Base-by-base conservation (phyloP, 2,888 invertebrate genomes). In the Erebia epiphron region DNA sequence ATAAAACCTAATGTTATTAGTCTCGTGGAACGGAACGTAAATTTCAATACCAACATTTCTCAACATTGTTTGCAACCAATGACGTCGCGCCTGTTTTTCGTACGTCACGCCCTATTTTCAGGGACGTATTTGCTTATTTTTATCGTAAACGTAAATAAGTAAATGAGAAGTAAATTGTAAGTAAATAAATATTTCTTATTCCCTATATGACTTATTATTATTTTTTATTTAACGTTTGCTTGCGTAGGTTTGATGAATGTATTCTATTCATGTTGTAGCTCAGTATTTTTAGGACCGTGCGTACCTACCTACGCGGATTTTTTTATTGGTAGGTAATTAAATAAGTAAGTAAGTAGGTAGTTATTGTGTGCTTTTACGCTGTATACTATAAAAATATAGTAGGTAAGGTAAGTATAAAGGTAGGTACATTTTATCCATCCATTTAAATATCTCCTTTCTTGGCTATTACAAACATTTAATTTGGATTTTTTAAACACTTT, bases 61-160 rank as follows among this genome's bases (percentile, higher is more conserved):
- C 66, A 62, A 18, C 18, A 21, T 21, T 21, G 11, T 9, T 21
- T 84, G 74, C 83, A 77, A 75, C 85, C 83, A 87, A 87, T 92
- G 92, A 91, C 92, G 92, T 91, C 82, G 62, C 62, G 65, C 78
- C 80, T 74, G 80, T 79, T 87, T 86, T 89, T 90, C 92, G 92
- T 92, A 91, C 92, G 92, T 92, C 92, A 92, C 83, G 88, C 86
- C 88, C 89, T 83, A 80, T 79, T 86, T 89, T 91, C 92, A 92
- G 92, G 91, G 91, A 86, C 92, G 91, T 83, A 91, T 83, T 91
- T 82, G 83, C 82, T 84, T 88, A 87, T 88, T 88, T 89, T 84
- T 85, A 79, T 83, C 83, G 79, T 80, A 78, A 80, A 76, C 80
- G 83, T 84, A 84, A 86, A 86, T 84, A 87, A 86, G 85, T 84